phyloP scores from a whole-genome alignment of 2,797 vertebrate species.

The Etheostoma perlongum region DNA sequence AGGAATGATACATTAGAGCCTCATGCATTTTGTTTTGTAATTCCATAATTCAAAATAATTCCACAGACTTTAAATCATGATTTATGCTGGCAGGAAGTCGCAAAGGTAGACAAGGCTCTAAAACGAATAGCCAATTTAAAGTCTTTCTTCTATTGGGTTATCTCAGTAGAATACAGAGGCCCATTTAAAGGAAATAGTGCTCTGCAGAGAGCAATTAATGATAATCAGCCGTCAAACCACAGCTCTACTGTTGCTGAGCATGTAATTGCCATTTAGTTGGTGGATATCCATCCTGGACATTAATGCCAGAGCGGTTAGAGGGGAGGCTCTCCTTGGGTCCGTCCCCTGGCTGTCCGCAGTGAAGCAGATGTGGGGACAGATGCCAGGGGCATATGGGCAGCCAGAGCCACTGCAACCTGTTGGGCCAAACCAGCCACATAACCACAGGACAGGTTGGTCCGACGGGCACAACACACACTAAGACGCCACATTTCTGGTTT shows the following conservation, averaged over 20 bases:
- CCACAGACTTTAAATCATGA: no score
- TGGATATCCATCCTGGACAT: constrained; percentile 16
- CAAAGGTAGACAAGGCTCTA: no score
- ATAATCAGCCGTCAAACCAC: background rate
- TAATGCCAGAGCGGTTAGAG: constrained; percentile 46
- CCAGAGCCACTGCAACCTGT: constrained; percentile 88
- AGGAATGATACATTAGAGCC: no score
- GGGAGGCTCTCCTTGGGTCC: constrained; percentile 73
- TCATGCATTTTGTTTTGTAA: no score
- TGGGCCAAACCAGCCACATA: constrained; percentile 87
- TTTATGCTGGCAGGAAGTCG: no score
- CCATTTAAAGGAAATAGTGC: no score
- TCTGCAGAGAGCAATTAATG: background rate
- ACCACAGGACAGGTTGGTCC: constrained; percentile 84
- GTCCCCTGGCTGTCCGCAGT: constrained; percentile 60
- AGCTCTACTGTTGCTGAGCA: background rate
- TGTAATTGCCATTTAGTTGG: background rate
- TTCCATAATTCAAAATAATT: no score
- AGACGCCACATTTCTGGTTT: constrained; percentile 22
- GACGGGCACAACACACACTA: constrained; percentile 40
- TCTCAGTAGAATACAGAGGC: no score
- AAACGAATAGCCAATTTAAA: no score
- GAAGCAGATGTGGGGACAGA: constrained; percentile 82
- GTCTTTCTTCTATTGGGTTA: no score
- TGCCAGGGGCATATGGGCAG: constrained; percentile 81